phyloP scores from a whole-genome alignment of 1,140 invertebrate genomes.

The Archegozetes longisetosus region DNA sequence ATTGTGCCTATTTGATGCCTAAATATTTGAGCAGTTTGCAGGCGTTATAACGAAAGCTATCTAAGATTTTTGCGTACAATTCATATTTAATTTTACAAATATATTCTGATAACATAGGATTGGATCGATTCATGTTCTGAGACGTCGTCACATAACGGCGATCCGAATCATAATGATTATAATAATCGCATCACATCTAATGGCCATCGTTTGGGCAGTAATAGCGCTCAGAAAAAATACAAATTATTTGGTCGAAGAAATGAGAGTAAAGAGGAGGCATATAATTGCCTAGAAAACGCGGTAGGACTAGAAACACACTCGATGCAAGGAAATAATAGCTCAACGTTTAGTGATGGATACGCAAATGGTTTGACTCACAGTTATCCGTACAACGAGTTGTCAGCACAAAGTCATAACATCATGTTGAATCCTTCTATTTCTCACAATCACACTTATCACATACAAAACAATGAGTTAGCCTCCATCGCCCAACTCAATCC shows the following conservation, averaged over 20 bases:
- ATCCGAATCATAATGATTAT: conserved; percentile 6
- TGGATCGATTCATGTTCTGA: conserved; percentile 74
- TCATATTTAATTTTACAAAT: no score
- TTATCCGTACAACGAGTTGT: not conserved
- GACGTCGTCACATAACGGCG: conserved; percentile 44
- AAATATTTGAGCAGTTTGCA: no score
- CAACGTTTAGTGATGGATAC: not conserved
- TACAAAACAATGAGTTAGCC: not conserved
- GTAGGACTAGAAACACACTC: not conserved
- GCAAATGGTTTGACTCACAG: not conserved
- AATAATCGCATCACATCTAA: not conserved
- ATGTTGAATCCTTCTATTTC: not conserved
- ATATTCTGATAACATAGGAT: conserved; percentile 30
- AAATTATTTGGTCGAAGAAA: conserved; percentile 12
- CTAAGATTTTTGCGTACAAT: no score
- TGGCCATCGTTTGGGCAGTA: not conserved
- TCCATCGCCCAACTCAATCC: no score
- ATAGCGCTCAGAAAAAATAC: conserved; percentile 16
- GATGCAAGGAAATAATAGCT: not conserved
- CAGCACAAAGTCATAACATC: not conserved
- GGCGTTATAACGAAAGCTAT: no score
- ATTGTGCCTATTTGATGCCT: no score
- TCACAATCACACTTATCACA: not conserved
- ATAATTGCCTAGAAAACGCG: not conserved
- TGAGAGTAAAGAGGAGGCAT: not conserved